Conservation (phyloP, 2,797 vertebrate species). For the Hylomyscus alleni region DNA sequence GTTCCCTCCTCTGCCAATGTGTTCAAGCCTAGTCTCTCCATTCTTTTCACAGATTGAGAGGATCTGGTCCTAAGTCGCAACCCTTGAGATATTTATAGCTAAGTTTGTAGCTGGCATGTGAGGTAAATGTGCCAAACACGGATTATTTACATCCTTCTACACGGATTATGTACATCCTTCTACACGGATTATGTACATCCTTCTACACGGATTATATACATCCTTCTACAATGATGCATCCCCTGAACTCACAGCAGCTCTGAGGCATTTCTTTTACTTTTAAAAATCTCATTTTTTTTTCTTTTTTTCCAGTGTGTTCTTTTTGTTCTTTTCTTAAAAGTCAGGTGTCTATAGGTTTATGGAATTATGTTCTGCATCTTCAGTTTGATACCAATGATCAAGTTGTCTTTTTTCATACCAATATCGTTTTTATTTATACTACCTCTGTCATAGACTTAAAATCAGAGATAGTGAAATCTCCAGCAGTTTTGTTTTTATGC, state of each 20-base stretch:
- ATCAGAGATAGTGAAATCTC: background rate
- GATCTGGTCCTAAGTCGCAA: background rate
- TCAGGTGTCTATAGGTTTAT: background rate
- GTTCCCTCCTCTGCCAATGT: background rate
- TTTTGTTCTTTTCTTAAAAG: background rate
- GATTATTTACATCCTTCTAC: background rate
- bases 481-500: background rate
- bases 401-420: background rate
- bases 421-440: background rate
- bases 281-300: background rate
- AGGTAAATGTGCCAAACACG: background rate
- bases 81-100: background rate
- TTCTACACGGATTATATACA: background rate
- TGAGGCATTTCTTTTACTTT: no score
- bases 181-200: background rate
- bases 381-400: background rate
- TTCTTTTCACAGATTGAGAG: background rate
- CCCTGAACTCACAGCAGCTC: no score
- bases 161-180: background rate
- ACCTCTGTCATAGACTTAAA: background rate
- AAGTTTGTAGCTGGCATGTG: background rate
- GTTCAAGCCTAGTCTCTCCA: background rate
- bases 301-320: background rate
- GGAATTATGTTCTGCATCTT: background rate
- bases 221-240: background rate